These are phyloP conservation scores for Pipistrellus kuhlii DNA, from an alignment of 2,797 vertebrate species.

Conservation along the genomic window DNA sequence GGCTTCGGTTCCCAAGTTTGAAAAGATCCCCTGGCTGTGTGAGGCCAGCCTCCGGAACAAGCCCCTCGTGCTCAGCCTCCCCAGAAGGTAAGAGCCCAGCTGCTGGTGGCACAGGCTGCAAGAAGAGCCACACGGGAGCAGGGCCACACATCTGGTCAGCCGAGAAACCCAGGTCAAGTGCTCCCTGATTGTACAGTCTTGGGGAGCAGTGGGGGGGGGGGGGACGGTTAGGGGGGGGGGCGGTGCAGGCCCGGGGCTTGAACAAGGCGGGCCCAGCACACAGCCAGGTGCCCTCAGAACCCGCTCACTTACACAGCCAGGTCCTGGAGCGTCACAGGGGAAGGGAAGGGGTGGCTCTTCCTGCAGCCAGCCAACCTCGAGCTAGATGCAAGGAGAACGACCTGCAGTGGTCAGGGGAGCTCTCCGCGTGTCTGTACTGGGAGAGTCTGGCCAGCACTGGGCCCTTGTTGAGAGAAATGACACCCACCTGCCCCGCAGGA, in stretches of 20 bases:
- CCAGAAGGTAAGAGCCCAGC: conserved; percentile 73
- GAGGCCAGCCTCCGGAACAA: conserved; percentile 70
- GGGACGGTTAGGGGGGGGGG: not conserved
- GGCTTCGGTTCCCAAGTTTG: conserved; percentile 76
- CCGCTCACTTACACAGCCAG: not conserved
- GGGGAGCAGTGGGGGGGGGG: not conserved
- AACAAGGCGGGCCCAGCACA: not conserved
- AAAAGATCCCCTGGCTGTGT: conserved; percentile 71
- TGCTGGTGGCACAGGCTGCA: not conserved
- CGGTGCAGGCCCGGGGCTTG: not conserved
- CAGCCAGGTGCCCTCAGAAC: not conserved
- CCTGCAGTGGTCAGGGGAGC: not conserved
- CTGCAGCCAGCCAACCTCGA: not conserved
- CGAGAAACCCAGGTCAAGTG: not conserved
- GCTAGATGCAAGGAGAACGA: not conserved
- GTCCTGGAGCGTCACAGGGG: not conserved
- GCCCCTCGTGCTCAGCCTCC: conserved; percentile 75
- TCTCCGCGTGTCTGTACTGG: too few relatives aligned
- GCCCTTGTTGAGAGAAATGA: not conserved
- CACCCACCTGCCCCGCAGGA: not conserved
- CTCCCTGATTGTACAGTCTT: not conserved
- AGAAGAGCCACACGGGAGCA: not conserved
- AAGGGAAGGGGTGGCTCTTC: not conserved
- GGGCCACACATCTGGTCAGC: too few relatives aligned
- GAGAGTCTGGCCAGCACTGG: not conserved